Base-by-base conservation (phyloP, 2,888 invertebrate species). In the Linyphia triangularis region DNA sequence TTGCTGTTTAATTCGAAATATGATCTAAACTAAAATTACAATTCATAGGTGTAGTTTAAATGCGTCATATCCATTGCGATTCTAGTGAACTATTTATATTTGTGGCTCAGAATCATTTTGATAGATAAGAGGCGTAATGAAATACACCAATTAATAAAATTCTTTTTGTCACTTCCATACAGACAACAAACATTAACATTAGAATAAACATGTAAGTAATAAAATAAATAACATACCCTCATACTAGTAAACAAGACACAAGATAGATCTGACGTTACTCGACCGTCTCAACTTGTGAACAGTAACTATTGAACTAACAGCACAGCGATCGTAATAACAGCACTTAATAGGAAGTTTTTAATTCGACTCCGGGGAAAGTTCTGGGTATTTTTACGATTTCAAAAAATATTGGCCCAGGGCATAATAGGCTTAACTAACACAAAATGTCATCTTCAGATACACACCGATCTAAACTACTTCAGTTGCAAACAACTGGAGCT, bases 401-500 rank as follows among this genome's bases (percentile, higher is more conserved):
- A n/a, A 16, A 51, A 51, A n/a, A 13, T 16, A 51, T 51, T 51
- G 16, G 51, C 37, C 10, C 37, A 30, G 40, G 22, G 59, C 57
- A 81, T 67, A 79, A 79, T 79, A 81, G 81, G 81, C 81, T 51
- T 81, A 81, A 57, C 69, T 57, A 81, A 37, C 30, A 70, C 57
- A 51, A 81, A 81, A 33, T 69, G 51, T 70, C 57, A 70, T 57
- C 22, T 30, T 26, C 51, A n/a, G 51, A 51, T 51, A 16, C 33
- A 79, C 81, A 81, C 69, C 69, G 70, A 81, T 57, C 81, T 81
- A 81, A 28, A 81, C 81, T 81, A 81, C 81, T 81, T 26, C 16
- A 40, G 37, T n/a, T 24, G 26, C 22, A 63, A 63, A 13, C 37
- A 19, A 63, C 19, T 61, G 24, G 13, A 61, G 24, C 77, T 77